A percentile compares a stretch with the other conserved stretches of the same genome.
phyloP scores from a whole-genome alignment of 2,888 invertebrate species.

The Dyspetes luteomarginatus region DNA sequence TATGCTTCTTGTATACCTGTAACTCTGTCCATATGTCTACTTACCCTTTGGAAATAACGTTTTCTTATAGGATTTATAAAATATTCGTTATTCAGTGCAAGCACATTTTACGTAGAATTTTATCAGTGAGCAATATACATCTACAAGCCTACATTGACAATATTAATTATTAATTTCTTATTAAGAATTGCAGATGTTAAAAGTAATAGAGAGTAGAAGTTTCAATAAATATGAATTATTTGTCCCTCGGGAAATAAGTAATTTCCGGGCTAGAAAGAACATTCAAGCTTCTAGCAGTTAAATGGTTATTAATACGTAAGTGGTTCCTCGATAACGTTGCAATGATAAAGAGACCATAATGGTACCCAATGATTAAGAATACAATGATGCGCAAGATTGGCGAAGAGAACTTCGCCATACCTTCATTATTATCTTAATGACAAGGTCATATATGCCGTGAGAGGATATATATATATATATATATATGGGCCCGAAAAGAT shows the following conservation, averaged over 20 bases:
- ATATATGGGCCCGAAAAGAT: conserved; percentile 55
- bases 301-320: not conserved
- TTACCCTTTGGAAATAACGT: not conserved
- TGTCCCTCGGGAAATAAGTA: not conserved
- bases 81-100: conserved; percentile 1
- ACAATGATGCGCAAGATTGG: not conserved
- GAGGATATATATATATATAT: no score
- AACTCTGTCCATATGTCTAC: not conserved
- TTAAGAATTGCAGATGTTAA: not conserved
- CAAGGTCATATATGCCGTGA: not conserved
- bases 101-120: not conserved
- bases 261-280: not conserved
- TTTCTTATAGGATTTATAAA: not conserved
- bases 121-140: not conserved
- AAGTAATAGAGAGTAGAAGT: no score
- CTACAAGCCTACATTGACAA: no score
- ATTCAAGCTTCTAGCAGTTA: not conserved
- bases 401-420: not conserved
- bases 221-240: not conserved
- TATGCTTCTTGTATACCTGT: no score
- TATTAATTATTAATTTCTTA: not conserved
- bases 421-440: not conserved
- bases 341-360: not conserved
- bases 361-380: not conserved
- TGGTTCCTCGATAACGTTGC: not conserved